Evolutionary conservation across 30 jellyfish, hydroid and myxozoan genomes (phyloP).

Genomic region (Aurelia sp.): DNA sequence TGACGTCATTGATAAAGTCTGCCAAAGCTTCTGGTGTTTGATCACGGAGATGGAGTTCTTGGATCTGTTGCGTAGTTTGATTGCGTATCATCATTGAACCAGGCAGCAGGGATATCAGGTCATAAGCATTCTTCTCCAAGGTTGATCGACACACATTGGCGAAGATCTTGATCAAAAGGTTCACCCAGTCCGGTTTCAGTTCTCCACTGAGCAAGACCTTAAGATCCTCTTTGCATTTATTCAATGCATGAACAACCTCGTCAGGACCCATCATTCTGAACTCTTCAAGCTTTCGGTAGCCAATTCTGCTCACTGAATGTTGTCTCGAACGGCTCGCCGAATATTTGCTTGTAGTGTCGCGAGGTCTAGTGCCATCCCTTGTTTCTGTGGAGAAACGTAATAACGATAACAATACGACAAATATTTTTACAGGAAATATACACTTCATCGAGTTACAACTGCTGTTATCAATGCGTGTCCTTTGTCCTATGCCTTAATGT

Average conservation of each 20-base stretch:
- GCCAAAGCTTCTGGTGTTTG: not conserved
- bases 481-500: too few species aligned
- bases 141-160: constrained; percentile 3
- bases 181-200: constrained; percentile 36
- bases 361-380: too few species aligned
- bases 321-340: too few species aligned
- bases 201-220: not conserved
- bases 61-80: not conserved
- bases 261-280: not conserved
- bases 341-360: too few species aligned
- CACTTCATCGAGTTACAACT: too few species aligned
- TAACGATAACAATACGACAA: too few species aligned
- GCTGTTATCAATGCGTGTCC: too few species aligned
- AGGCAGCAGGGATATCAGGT: constrained; percentile 2
- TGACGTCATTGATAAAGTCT: constrained; percentile 4
- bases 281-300: constrained; percentile 18
- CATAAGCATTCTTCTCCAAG: constrained; percentile 3
- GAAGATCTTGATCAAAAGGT: constrained; percentile 11
- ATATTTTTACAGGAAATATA: too few species aligned
- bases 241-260: constrained; percentile 3
- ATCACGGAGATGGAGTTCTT: not conserved
- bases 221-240: not conserved
- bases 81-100: constrained; percentile 1
- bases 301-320: not conserved
- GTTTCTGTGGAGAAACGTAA: too few species aligned